phyloP scores from a whole-genome alignment of 2,797 vertebrate genomes.

The Petrocephalus sullivani region DNA sequence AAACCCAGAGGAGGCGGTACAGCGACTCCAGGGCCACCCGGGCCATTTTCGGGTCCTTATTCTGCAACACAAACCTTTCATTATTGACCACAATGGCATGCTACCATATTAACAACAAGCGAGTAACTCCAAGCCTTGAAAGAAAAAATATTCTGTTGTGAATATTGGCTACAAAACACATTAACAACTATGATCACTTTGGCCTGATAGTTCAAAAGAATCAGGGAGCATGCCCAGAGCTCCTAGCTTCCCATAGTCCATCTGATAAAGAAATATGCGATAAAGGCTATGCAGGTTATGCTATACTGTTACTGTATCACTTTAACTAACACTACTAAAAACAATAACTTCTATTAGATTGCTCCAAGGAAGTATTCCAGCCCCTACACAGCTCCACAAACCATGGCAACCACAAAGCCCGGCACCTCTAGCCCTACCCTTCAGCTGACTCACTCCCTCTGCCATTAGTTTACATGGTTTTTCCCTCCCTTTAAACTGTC shows the following conservation, averaged over 20 bases:
- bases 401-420: not conserved
- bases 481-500: not conserved
- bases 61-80: constrained; percentile 58
- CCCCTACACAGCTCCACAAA: not conserved
- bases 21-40: constrained; percentile 95
- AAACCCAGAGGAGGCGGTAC: constrained; percentile 98
- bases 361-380: not conserved
- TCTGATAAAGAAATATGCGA: not conserved
- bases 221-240: not conserved
- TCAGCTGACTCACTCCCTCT: not conserved
- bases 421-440: not conserved
- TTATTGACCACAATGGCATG: not conserved
- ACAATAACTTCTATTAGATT: not conserved
- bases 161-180: not conserved
- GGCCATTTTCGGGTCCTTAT: constrained; percentile 98
- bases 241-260: not conserved
- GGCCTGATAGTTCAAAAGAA: not conserved
- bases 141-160: not conserved
- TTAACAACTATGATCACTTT: not conserved
- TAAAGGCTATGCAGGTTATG: not conserved
- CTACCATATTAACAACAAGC: not conserved
- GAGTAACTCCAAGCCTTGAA: not conserved
- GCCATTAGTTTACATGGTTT: not conserved
- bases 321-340: not conserved
- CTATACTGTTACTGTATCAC: not conserved